A percentile compares a stretch with the other conserved stretches of the same genome.
phyloP scores from a whole-genome alignment of 2,797 vertebrate species.

The Craterocephalus amniculus region DNA sequence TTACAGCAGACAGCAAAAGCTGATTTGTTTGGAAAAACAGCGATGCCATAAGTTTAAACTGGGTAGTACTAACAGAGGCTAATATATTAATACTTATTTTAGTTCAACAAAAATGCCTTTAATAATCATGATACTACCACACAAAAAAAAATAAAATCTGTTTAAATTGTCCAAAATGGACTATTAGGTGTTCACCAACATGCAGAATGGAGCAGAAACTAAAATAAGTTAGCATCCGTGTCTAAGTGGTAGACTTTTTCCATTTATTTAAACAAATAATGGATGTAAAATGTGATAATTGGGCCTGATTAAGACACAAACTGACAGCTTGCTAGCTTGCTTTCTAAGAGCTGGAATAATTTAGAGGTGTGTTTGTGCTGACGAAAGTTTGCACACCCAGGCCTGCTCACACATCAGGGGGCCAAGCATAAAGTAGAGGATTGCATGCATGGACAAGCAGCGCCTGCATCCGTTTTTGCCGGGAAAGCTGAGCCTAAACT shows the following conservation, averaged over 20 bases:
- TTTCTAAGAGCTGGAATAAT: conserved; percentile 44
- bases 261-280: background rate
- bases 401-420: conserved; percentile 36
- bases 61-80: no score
- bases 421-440: conserved; percentile 14
- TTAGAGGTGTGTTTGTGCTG: background rate
- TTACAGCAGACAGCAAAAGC: background rate
- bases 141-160: background rate
- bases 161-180: background rate
- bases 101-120: no score
- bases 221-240: background rate
- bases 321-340: background rate
- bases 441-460: conserved; percentile 35
- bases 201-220: background rate
- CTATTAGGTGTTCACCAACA: background rate
- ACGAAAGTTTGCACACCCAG: conserved; percentile 30
- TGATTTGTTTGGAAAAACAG: background rate
- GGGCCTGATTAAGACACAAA: no score
- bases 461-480: conserved; percentile 32
- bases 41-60: background rate
- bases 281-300: background rate
- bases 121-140: no score
- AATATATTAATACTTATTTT: no score
- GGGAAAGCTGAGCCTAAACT: conserved; percentile 29
- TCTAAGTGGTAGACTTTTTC: background rate